A percentile compares a stretch with the other conserved stretches of the same genome.
phyloP scores from a whole-genome alignment of 2,888 invertebrate genomes.

The Chorisops tibialis region DNA sequence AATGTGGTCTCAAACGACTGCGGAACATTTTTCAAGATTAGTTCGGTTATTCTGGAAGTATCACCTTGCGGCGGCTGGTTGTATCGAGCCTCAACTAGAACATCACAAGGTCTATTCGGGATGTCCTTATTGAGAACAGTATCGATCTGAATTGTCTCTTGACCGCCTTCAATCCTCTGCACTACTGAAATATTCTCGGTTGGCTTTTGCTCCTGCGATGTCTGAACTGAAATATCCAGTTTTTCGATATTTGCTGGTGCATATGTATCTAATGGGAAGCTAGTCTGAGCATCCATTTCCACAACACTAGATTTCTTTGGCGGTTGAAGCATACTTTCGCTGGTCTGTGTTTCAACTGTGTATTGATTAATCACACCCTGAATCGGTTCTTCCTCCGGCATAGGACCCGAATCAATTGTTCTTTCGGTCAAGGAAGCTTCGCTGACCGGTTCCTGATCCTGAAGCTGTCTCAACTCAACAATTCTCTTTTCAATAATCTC shows the following conservation, averaged over 20 bases:
- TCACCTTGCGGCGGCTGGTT: conserved; percentile 56
- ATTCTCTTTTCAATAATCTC: conserved; percentile 56
- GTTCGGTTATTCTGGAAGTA: conserved; percentile 60
- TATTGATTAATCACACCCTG: conserved; percentile 38
- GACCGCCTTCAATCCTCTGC: conserved; percentile 61
- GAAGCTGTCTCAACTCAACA: conserved; percentile 44
- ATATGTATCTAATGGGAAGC: conserved; percentile 42
- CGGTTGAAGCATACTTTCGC: conserved; percentile 55
- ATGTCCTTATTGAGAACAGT: conserved; percentile 59
- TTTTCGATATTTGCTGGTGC: conserved; percentile 38
- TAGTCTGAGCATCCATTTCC: conserved; percentile 64
- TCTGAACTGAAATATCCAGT: conserved; percentile 47
- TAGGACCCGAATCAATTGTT: conserved; percentile 67
- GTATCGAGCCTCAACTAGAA: conserved; percentile 72
- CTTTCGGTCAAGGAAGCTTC: conserved; percentile 56
- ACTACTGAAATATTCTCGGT: conserved; percentile 65
- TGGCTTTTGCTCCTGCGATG: conserved; percentile 50
- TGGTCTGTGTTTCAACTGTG: conserved; percentile 66
- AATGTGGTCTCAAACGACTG: conserved; percentile 78
- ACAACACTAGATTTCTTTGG: conserved; percentile 55
- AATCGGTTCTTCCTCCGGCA: conserved; percentile 65
- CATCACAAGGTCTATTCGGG: conserved; percentile 58
- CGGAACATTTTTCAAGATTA: conserved; percentile 69
- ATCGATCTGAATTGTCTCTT: conserved; percentile 70
- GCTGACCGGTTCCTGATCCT: conserved; percentile 38